Conservation (phyloP, 1,140 invertebrate species). For the Ruditapes philippinarum region DNA sequence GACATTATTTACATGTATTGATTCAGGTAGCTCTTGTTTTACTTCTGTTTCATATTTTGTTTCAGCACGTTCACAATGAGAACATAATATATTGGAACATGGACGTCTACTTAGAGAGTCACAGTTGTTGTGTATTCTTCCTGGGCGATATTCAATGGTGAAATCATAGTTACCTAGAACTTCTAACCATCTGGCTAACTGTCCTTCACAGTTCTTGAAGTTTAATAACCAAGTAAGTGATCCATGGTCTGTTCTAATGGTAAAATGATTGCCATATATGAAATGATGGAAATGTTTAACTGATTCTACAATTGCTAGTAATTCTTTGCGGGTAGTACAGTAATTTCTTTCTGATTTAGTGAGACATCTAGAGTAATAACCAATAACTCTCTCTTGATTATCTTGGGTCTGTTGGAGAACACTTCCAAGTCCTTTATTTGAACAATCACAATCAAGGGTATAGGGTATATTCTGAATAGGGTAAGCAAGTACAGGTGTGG, state of each 20-base stretch:
- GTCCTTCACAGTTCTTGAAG: constrained; percentile 26
- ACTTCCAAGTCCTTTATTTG: neutral
- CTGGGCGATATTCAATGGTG: neutral
- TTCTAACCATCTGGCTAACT: constrained; percentile 23
- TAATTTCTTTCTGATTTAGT: constrained; percentile 22
- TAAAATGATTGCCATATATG: constrained; percentile 1
- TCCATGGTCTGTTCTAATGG: neutral
- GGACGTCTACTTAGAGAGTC: neutral
- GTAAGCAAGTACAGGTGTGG: constrained; percentile 7
- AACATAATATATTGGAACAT: neutral
- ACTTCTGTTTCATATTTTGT: neutral
- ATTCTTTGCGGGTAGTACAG: constrained; percentile 2
- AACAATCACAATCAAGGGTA: constrained; percentile 8
- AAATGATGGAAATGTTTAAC: constrained; percentile 19
- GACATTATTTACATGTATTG: neutral
- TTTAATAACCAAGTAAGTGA: neutral
- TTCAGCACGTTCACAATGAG: neutral
- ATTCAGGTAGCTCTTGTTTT: neutral
- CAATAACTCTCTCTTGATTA: neutral
- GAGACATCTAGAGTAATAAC: neutral
- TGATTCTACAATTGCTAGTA: neutral
- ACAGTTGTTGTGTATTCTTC: neutral
- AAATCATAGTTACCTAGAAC: constrained; percentile 10
- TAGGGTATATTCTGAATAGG: neutral
- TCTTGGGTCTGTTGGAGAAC: neutral